Evolutionary conservation across 2,797 vertebrate species (phyloP), one percentile per base, ranked within the genome.

Genomic region (Rhinophrynus dorsalis): DNA sequence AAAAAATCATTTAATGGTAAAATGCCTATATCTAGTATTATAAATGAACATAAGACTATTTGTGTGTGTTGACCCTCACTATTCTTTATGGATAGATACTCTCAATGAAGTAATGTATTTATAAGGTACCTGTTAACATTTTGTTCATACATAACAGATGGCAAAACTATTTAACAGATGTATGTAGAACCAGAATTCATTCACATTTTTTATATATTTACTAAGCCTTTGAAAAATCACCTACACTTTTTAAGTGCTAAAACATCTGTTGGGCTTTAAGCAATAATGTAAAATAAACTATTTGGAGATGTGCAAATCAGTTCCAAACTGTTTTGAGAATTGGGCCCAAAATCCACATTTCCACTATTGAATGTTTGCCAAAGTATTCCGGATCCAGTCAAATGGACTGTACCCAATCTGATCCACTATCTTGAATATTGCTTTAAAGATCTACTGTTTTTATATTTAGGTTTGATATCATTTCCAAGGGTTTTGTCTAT

Each of bases 171-270:
- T 73, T 59, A 73, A 66, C 69, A 73, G 69, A 66, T 73, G 69
- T 66, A 66, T 59, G 37, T 20, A 52, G 35, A 52, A 66, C 44
- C 37, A 66, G 69, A 65, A 66, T 66, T 35, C 59, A 66, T 66
- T 35, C 62, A 52, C 55, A 52, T 51, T 73, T n/a, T 72, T 66
- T 73, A 52, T 66, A 60, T 73, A 73, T 37, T 37, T 66, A 52
- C 62, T 73, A 60, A 73, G 69, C 69, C 69, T 73, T 73, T 73
- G 69, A 73, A 73, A 73, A 66, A 73, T 73, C 69, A 73, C 69
- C 69, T 66, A 66, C 61, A 73, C 69, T 59, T 65, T 72, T 66
- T 44, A 73, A 73, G 62, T 65, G 69, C 35, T 73, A 73, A 73
- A 73, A 73, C 69, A 73, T 73, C 69, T 73, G 69, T 66, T 35